These are phyloP conservation scores for Polyommatus iphigenia DNA, from an alignment of 2,888 invertebrate species.

Conservation along the genomic window DNA sequence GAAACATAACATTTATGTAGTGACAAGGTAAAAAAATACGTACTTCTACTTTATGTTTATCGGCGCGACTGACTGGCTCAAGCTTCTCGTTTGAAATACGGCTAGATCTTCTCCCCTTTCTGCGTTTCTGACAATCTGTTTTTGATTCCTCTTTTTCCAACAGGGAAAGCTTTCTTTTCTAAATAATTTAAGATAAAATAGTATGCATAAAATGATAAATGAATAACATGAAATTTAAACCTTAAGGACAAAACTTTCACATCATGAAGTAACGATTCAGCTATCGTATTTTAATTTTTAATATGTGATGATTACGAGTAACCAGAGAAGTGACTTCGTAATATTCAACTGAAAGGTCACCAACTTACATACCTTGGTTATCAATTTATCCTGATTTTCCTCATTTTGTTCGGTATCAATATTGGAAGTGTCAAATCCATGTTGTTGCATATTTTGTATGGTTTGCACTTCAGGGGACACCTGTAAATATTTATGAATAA, in stretches of 20 bases:
- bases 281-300: background rate
- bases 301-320: background rate
- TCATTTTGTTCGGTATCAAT: background rate
- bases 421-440: background rate
- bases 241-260: background rate
- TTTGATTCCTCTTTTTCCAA: background rate
- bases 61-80: background rate
- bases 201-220: too few relatives aligned
- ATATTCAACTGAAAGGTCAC: background rate
- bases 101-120: constrained; percentile 38
- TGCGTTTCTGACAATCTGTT: constrained; percentile 17
- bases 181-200: background rate
- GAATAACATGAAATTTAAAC: too few relatives aligned
- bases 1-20: background rate
- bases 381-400: background rate
- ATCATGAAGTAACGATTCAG: background rate
- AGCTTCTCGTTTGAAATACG: constrained; percentile 47
- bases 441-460: background rate
- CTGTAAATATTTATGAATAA: background rate
- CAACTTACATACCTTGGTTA: background rate
- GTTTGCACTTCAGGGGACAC: background rate
- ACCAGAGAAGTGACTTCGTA: background rate
- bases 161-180: constrained; percentile 27
- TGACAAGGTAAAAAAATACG: background rate
- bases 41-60: background rate